A percentile compares a stretch with the other conserved stretches of the same genome.
These are phyloP conservation scores for Sinella curviseta DNA, from an alignment of 1,140 invertebrate genomes.

Conservation along the genomic window DNA sequence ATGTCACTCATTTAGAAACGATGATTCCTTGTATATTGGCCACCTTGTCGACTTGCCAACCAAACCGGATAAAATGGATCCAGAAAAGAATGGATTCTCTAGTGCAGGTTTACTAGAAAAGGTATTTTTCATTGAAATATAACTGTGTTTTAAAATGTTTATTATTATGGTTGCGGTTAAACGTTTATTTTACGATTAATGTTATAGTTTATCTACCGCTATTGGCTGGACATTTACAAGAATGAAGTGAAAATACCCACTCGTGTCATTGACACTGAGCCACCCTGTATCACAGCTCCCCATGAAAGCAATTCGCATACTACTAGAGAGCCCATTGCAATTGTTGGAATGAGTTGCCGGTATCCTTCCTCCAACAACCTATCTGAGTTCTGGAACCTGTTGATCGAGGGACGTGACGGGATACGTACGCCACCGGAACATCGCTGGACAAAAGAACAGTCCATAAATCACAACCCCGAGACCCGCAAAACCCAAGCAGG, in stretches of 20 bases:
- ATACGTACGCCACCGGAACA: neutral
- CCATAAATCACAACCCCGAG: neutral
- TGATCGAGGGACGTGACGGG: neutral
- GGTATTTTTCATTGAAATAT: neutral
- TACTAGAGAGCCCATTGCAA: slow-evolving; percentile 4
- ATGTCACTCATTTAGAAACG: neutral
- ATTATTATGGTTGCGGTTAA: neutral
- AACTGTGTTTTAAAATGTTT: neutral
- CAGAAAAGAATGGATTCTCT: neutral
- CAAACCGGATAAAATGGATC: neutral
- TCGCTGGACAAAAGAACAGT: neutral
- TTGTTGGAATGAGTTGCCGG: neutral
- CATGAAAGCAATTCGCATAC: too few species aligned
- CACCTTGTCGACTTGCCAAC: neutral
- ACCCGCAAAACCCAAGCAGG: slow-evolving; percentile 21
- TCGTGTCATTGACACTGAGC: neutral
- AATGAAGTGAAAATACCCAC: neutral
- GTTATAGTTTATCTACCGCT: neutral
- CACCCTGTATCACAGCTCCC: neutral
- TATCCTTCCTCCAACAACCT: slow-evolving; percentile 4
- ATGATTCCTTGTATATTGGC: neutral
- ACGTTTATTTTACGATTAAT: neutral
- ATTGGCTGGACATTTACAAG: neutral
- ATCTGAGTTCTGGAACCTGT: neutral
- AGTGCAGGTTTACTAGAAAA: neutral